Evolutionary conservation across 2,797 vertebrate species (phyloP).

Genomic region (Lemur catta): DNA sequence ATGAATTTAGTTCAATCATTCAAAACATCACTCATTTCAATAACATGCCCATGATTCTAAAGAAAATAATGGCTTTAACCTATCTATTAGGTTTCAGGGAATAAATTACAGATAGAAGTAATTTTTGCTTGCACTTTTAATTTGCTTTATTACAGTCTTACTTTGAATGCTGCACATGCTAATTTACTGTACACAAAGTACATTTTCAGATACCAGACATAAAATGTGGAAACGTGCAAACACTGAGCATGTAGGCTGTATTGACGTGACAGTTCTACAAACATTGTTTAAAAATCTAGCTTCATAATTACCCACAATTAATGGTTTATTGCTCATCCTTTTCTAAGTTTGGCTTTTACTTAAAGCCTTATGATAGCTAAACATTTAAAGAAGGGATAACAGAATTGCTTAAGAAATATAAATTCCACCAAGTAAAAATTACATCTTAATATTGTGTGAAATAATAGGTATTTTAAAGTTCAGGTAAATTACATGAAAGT

Average conservation of each 20-base stretch:
- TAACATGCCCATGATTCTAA: not conserved
- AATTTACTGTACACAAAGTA: not conserved
- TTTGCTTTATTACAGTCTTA: constrained; percentile 49
- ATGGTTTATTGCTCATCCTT: constrained; percentile 23
- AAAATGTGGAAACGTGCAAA: not conserved
- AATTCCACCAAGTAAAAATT: constrained; percentile 37
- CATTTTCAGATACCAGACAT: constrained; percentile 23
- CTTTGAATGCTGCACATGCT: not conserved
- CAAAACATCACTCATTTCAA: not conserved
- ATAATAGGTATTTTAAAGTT: constrained; percentile 27
- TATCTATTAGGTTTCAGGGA: constrained; percentile 17
- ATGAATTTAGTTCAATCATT: not conserved
- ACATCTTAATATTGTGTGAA: not conserved
- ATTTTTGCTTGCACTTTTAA: not conserved
- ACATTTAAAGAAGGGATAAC: not conserved
- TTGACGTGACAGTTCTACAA: constrained; percentile 27
- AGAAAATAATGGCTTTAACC: not conserved
- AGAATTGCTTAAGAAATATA: not conserved
- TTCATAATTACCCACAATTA: constrained; percentile 54
- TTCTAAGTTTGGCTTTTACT: constrained; percentile 6
- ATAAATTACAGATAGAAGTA: not conserved
- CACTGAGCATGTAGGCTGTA: not conserved
- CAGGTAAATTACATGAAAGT: not conserved
- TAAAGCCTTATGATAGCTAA: constrained; percentile 16
- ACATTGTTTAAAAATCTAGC: constrained; percentile 4